Percentiles rank a stretch among this genome's conserved stretches.
phyloP scores from a whole-genome alignment of 2,888 invertebrate species.

The Seladonia tumulorum region DNA sequence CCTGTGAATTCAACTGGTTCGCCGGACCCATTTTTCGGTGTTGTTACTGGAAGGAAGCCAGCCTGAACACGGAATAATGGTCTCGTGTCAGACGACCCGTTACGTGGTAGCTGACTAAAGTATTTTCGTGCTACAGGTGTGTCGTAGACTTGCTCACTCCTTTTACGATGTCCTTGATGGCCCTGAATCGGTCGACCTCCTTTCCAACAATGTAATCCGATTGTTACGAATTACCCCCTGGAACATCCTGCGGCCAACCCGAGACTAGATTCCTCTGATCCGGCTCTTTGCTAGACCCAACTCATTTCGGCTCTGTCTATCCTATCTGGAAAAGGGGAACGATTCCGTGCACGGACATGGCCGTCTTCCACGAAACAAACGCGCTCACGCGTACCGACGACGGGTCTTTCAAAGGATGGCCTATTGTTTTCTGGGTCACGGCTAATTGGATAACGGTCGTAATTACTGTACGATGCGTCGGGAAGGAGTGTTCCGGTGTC shows the following conservation, averaged over 20 bases:
- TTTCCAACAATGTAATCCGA: slow-evolving; percentile 40
- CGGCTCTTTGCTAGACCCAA: background rate
- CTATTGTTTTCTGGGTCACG: slow-evolving; percentile 46
- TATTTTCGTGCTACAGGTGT: slow-evolving; percentile 69
- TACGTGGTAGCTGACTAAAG: slow-evolving; percentile 33
- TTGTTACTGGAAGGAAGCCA: slow-evolving; percentile 33
- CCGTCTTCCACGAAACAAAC: background rate
- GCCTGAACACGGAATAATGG: background rate
- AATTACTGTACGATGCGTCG: slow-evolving; percentile 26
- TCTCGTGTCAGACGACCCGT: slow-evolving; percentile 25
- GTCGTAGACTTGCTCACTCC: slow-evolving; percentile 7
- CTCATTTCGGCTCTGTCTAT: background rate
- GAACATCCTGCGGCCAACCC: slow-evolving; percentile 11
- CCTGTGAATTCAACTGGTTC: slow-evolving; percentile 35
- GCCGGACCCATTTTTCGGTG: slow-evolving; percentile 53
- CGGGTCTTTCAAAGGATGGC: background rate
- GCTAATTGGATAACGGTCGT: slow-evolving; percentile 45
- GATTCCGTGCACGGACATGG: background rate
- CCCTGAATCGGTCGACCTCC: slow-evolving; percentile 10
- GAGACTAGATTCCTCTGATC: slow-evolving; percentile 1
- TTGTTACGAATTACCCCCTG: slow-evolving; percentile 51
- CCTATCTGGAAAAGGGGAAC: background rate
- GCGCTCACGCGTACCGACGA: background rate
- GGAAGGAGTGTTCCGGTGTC: slow-evolving; percentile 4
- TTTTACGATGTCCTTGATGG: slow-evolving; percentile 24